Evolutionary conservation across 2,797 vertebrate species (phyloP).

Genomic region (Agapornis canus): DNA sequence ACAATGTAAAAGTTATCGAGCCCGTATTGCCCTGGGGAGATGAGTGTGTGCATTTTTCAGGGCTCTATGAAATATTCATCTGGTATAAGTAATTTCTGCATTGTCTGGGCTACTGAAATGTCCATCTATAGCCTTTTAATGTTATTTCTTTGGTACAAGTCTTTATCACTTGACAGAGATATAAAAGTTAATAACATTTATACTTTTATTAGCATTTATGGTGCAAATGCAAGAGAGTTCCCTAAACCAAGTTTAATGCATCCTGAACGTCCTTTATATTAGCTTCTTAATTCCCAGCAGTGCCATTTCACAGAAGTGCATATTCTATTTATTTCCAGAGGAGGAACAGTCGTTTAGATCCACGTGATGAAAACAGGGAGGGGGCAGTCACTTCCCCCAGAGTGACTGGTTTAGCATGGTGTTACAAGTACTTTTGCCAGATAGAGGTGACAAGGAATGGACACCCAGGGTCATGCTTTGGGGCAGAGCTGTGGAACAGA

Average conservation of each 20-base stretch:
- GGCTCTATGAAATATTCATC: neutral
- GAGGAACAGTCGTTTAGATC: constrained; percentile 17
- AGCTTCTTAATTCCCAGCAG: constrained; percentile 70
- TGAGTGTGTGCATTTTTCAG: neutral
- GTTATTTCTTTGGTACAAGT: neutral
- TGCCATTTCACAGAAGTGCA: constrained; percentile 52
- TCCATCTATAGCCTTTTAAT: constrained; percentile 13
- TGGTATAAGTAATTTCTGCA: neutral
- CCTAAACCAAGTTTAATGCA: constrained; percentile 73
- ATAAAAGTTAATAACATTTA: constrained; percentile 79
- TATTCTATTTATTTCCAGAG: constrained; percentile 9
- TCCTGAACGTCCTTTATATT: constrained; percentile 76
- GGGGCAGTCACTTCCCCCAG: neutral
- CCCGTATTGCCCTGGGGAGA: neutral
- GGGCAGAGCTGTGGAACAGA: neutral
- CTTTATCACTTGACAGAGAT: constrained; percentile 66
- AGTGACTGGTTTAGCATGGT: neutral
- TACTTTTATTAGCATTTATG: constrained; percentile 81
- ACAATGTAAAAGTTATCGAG: neutral
- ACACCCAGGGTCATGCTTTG: neutral
- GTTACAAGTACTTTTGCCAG: neutral
- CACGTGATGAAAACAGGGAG: neutral
- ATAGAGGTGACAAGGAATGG: neutral
- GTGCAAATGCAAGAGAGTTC: constrained; percentile 68
- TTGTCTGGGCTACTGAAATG: neutral